Conservation (phyloP, 1,140 invertebrate species). For the Aphidius ervi region DNA sequence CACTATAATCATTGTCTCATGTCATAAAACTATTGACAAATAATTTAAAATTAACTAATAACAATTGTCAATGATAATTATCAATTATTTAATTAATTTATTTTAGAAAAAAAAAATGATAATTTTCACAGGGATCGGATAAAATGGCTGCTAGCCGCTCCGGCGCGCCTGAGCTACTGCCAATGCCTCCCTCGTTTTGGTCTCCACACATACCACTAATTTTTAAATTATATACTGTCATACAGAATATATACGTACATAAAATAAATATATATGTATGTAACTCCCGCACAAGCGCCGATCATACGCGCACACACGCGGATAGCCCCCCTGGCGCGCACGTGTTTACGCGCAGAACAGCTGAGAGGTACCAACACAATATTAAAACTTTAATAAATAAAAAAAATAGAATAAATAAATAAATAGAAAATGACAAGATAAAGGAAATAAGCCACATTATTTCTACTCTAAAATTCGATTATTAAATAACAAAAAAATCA, state of each 20-base stretch:
- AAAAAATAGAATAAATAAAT: too few species aligned
- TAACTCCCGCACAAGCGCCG: constrained; percentile 22
- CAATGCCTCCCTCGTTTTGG: constrained; percentile 51
- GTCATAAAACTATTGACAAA: too few species aligned
- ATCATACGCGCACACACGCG: constrained; percentile 26
- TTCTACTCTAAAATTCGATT: too few species aligned
- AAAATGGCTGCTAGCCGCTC: constrained; percentile 53
- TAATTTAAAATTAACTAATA: background rate
- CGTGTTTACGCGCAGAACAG: constrained; percentile 52
- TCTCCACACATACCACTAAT: constrained; percentile 45
- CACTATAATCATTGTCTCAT: too few species aligned
- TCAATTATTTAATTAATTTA: background rate
- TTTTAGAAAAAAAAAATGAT: constrained; percentile 4
- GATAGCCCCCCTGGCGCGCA: constrained; percentile 40
- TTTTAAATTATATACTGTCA: constrained; percentile 30
- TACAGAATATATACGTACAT: constrained; percentile 16
- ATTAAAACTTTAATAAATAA: too few species aligned
- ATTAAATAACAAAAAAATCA: constrained; percentile 1
- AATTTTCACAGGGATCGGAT: constrained; percentile 41
- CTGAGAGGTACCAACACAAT: constrained; percentile 33
- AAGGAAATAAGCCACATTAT: background rate
- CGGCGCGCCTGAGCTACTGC: constrained; percentile 52
- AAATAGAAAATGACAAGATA: background rate
- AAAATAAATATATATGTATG: constrained; percentile 9
- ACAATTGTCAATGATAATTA: background rate